Evolutionary conservation across 2,888 invertebrate species (phyloP), one percentile per base, ranked within the genome.

Genomic region (Hedychridium roseum): DNA sequence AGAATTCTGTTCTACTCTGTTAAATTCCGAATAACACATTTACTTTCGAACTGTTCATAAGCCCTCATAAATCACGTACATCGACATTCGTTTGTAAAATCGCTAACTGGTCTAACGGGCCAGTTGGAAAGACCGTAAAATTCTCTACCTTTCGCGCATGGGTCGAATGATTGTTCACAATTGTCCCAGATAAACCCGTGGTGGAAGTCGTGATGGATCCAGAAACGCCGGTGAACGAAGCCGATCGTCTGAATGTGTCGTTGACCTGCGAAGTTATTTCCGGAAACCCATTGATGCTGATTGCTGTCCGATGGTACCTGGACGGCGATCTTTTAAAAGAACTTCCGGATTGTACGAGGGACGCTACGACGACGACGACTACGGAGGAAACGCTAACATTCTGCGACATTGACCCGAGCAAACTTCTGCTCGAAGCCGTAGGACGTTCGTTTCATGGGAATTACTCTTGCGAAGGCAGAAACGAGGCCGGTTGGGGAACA

Each of bases 391-490:
- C 71, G 60, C 67, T 71, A 51, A 76, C 89, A 9, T 88, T 92
- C 71, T 92, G 93, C 74, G 90, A 91, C 78, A 88, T 93, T 67
- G 92, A 94, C 75, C 93, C 93, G 0, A 92, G 90, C 60, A 89
- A 92, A 81, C 82, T 95, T 68, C 82, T 92, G 21, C 84, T 95
- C 18, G 90, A 92, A 67, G 88, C 89, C 60, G 92, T 95, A n/a
- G 90, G 88, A 2, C 88, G 93, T 73, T 88, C 88, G 44, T 94
- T 95, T 79, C 92, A 94, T 68, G 96, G 95, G 17, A 95, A 95
- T 81, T 97, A 95, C 80, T 92, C 94, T 0, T 97, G 97, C 76
- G 88, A 90, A 70, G 96, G 95, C 11, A 88, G 86, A 77, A 96
- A 95, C 80, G 85, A 86, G 9, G 94, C 94, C 6, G 94, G 93